Evolutionary conservation across 2,888 invertebrate species (phyloP).

Genomic region (Noctua janthe): DNA sequence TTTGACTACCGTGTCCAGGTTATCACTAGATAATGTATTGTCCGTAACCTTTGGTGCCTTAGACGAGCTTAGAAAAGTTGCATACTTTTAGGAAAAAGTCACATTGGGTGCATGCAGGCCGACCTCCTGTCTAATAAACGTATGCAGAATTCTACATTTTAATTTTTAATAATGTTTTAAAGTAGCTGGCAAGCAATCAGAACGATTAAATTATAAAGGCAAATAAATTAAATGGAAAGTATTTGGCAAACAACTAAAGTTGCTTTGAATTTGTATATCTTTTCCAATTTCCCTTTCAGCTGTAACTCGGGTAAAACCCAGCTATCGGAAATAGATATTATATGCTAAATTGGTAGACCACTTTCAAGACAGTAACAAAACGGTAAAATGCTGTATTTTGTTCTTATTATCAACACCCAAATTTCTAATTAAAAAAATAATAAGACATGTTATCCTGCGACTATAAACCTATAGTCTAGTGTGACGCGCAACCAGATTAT

Average conservation of each 20-base stretch:
- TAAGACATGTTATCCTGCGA: neutral
- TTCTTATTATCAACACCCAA: neutral
- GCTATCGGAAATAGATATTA: conserved; percentile 9
- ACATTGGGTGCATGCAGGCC: neutral
- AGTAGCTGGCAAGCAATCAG: conserved; percentile 1
- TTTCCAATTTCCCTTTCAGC: conserved; percentile 29
- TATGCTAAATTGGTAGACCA: neutral
- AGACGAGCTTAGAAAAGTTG: neutral
- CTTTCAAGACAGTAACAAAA: neutral
- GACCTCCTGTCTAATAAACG: neutral
- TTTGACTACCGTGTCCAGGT: neutral
- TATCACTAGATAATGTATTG: neutral
- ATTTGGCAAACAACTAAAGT: conserved; percentile 23
- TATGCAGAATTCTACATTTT: neutral
- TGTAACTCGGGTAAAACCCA: neutral
- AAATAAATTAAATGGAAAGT: conserved; percentile 35
- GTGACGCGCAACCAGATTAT: neutral
- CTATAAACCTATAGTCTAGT: neutral
- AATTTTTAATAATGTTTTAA: neutral
- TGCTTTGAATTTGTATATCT: neutral
- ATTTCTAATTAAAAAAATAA: neutral
- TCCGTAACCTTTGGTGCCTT: neutral
- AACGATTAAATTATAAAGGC: neutral
- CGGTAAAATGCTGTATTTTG: neutral
- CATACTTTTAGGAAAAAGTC: neutral